phyloP scores from a whole-genome alignment of 2,113 vertebrate species.

The Myrmecophaga tridactyla region DNA sequence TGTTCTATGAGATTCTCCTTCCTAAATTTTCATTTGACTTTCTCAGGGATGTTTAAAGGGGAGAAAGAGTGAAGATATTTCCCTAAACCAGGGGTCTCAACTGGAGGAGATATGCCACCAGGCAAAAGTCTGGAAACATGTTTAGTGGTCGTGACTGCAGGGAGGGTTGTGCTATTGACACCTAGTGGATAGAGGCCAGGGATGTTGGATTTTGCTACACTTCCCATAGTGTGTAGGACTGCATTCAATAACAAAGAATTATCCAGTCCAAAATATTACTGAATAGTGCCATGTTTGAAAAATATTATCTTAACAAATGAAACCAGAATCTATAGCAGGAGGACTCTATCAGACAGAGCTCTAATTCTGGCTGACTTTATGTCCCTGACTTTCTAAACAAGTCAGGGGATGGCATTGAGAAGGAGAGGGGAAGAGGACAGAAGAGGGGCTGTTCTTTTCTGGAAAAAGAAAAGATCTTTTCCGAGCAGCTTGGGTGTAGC shows the following conservation, averaged over 20 bases:
- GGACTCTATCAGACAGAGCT: rapidly evolving
- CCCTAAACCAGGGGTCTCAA: background rate
- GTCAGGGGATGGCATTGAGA: background rate
- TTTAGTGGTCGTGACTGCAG: background rate
- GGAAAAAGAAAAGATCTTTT: background rate
- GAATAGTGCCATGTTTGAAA: background rate
- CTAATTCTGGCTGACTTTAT: background rate
- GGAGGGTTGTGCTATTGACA: background rate
- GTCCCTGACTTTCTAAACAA: background rate
- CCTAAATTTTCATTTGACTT: background rate
- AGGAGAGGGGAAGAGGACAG: no score
- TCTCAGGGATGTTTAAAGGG: background rate
- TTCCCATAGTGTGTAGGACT: background rate
- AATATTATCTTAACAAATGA: background rate
- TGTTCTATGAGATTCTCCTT: background rate
- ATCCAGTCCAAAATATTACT: background rate
- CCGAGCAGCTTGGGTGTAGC: background rate
- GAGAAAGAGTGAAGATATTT: background rate
- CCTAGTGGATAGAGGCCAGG: background rate
- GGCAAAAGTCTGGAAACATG: background rate
- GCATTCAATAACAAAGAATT: background rate
- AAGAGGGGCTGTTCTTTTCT: no score
- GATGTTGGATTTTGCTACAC: background rate
- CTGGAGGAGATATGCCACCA: background rate
- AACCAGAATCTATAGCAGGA: background rate